These are phyloP conservation scores for Okamejei kenojei DNA, from an alignment of 2,797 vertebrate genomes.

Conservation along the genomic window DNA sequence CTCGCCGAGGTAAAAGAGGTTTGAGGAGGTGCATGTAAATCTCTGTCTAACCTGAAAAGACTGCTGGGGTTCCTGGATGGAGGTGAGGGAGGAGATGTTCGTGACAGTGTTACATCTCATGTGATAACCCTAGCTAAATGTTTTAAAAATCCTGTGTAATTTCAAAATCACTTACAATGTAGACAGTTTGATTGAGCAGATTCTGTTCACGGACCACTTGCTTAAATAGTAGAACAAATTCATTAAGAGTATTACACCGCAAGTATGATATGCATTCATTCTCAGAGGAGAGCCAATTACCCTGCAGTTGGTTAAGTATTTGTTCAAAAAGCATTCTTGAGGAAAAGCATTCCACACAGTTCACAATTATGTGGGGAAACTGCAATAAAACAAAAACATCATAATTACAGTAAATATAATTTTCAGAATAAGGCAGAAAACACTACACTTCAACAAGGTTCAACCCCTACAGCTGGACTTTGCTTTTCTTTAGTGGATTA, in stretches of 20 bases:
- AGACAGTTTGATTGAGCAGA: constrained; percentile 71
- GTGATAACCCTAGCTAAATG: neutral
- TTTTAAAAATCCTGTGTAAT: neutral
- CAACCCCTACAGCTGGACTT: neutral
- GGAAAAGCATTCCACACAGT: constrained; percentile 81
- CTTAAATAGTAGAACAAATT: constrained; percentile 82
- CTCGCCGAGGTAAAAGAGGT: too few relatives aligned
- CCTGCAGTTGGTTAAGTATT: constrained; percentile 73
- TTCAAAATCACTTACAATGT: constrained; percentile 70
- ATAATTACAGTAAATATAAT: neutral
- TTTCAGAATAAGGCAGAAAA: neutral
- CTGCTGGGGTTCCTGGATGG: too few relatives aligned
- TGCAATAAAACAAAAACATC: constrained; percentile 49
- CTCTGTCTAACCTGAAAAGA: too few relatives aligned
- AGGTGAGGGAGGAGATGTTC: too few relatives aligned
- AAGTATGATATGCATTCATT: constrained; percentile 50
- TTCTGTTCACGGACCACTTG: constrained; percentile 54
- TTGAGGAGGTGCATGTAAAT: too few relatives aligned
- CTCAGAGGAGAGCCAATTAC: constrained; percentile 51
- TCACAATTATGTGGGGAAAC: constrained; percentile 80
- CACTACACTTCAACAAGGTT: neutral
- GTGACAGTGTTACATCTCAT: too few relatives aligned
- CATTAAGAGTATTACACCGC: constrained; percentile 71
- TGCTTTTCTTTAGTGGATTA: neutral
- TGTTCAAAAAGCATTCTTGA: constrained; percentile 75